These are phyloP conservation scores for Lucinisca nassula DNA, from an alignment of 2,888 invertebrate species.

Conservation along the genomic window DNA sequence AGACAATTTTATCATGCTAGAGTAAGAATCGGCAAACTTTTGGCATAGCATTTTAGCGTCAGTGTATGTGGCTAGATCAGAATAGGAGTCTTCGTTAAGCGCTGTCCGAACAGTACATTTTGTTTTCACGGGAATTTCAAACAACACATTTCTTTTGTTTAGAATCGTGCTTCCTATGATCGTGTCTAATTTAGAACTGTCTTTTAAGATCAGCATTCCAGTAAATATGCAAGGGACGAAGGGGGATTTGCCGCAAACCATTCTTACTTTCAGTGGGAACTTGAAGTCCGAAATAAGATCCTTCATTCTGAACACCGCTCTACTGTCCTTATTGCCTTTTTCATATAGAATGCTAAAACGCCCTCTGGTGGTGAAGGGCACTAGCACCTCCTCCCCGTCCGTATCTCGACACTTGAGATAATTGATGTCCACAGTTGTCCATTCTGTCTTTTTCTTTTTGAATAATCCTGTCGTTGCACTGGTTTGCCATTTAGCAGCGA, in stretches of 20 bases:
- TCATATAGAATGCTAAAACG: conserved; percentile 83
- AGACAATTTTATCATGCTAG: conserved; percentile 80
- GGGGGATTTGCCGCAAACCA: conserved; percentile 83
- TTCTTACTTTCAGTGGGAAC: conserved; percentile 80
- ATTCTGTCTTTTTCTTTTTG: conserved; percentile 79
- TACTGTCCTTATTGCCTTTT: conserved; percentile 71
- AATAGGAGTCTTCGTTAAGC: conserved; percentile 70
- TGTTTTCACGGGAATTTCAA: conserved; percentile 77
- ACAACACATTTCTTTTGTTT: conserved; percentile 81
- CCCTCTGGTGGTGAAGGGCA: conserved; percentile 78
- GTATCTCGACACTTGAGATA: conserved; percentile 80
- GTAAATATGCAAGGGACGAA: conserved; percentile 83
- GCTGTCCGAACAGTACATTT: conserved; percentile 64
- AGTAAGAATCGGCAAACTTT: conserved; percentile 77
- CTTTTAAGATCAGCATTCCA: conserved; percentile 77
- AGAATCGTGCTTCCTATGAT: conserved; percentile 80
- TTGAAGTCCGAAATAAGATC: conserved; percentile 77
- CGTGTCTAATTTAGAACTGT: conserved; percentile 61
- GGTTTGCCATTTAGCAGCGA: conserved; percentile 82
- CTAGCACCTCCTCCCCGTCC: conserved; percentile 76
- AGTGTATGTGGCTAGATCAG: conserved; percentile 71
- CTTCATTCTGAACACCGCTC: conserved; percentile 81
- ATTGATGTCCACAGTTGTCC: conserved; percentile 77
- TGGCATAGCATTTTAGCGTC: conserved; percentile 78
- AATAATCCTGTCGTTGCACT: conserved; percentile 78